Evolutionary conservation across 2,797 vertebrate genomes (phyloP), one percentile per base, ranked within the genome.

Genomic region (Varecia variegata): DNA sequence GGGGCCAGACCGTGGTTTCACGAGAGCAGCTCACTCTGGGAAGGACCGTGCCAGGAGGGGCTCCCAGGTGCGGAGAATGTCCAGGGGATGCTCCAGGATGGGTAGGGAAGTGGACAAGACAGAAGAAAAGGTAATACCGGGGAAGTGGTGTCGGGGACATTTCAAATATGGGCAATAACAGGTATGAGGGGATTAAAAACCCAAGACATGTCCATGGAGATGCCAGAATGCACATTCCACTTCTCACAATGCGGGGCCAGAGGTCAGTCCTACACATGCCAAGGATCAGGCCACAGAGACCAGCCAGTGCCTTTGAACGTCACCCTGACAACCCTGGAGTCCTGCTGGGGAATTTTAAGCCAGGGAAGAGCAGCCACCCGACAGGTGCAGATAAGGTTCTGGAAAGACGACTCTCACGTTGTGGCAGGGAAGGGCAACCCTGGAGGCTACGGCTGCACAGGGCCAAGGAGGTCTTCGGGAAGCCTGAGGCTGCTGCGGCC

Each of bases 71-170:
- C 35, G 20, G 38, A 21, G 0, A 11, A 8, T 2, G 17, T 52
- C 47, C 7, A 0, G 4, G 40, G 3, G 56, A 50, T 0, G 17
- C 0, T 1, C 35, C 13, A 30, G 38, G 32, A 40, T 12, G 23
- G 0, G 15, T 3, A 32, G 13, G 12, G 15, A 9, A 7, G 27
- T 3, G 20, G 15, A 8, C 9, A 27, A 25, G 23, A 27, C 2
- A 5, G 21, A 43, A 27, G 5, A 38, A 23, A 11, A 3, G 2
- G 1, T 2, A 20, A 60, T 32, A 23, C 40, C 4, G 23, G 15
- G 56, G 30, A 54, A 35, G 40, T 12, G 9, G 20, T 0, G 1
- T 5, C 27, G 50, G 38, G 35, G 13, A 40, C 15, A n/a, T 60
- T 58, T 17, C 40, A n/a, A 17, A 67, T 3, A 56, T 15, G 77